These are phyloP conservation scores for Holocentrus rufus DNA, from an alignment of 2,797 vertebrate genomes.

Conservation along the genomic window DNA sequence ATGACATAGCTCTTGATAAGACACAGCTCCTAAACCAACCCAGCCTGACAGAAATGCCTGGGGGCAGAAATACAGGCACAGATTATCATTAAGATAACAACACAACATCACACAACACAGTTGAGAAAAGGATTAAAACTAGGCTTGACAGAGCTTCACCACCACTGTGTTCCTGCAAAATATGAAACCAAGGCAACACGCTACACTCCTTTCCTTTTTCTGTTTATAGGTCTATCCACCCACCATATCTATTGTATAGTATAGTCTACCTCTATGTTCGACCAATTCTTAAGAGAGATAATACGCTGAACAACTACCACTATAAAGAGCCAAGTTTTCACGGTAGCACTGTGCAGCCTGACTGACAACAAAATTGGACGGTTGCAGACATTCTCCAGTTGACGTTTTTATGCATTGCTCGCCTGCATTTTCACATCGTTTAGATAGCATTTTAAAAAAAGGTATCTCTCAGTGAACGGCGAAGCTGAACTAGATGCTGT, in stretches of 20 bases:
- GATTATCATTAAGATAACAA: conserved; percentile 85
- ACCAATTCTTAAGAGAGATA: conserved; percentile 39
- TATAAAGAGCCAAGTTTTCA: conserved; percentile 39
- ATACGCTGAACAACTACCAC: conserved; percentile 20
- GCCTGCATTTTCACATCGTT: conserved; percentile 46
- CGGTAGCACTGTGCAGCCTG: conserved; percentile 29
- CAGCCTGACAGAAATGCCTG: conserved; percentile 77
- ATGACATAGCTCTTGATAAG: conserved; percentile 82
- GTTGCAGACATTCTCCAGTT: conserved; percentile 38
- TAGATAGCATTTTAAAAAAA: conserved; percentile 46
- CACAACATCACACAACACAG: conserved; percentile 78
- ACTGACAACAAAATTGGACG: conserved; percentile 51
- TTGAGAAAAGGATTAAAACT: conserved; percentile 80
- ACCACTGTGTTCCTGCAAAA: conserved; percentile 68
- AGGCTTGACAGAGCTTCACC: conserved; percentile 72
- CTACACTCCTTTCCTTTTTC: conserved; percentile 34
- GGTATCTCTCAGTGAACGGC: conserved; percentile 42
- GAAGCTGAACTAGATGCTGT: conserved; percentile 52
- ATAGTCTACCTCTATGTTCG: conserved; percentile 26
- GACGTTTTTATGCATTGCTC: conserved; percentile 41
- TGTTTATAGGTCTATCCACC: conserved; percentile 45
- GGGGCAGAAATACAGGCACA: conserved; percentile 78
- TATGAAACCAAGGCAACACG: conserved; percentile 65
- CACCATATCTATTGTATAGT: conserved; percentile 35
- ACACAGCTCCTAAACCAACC: conserved; percentile 72